These are phyloP conservation scores for Salvelinus sp. DNA, from an alignment of 2,113 vertebrate species.

Conservation along the genomic window DNA sequence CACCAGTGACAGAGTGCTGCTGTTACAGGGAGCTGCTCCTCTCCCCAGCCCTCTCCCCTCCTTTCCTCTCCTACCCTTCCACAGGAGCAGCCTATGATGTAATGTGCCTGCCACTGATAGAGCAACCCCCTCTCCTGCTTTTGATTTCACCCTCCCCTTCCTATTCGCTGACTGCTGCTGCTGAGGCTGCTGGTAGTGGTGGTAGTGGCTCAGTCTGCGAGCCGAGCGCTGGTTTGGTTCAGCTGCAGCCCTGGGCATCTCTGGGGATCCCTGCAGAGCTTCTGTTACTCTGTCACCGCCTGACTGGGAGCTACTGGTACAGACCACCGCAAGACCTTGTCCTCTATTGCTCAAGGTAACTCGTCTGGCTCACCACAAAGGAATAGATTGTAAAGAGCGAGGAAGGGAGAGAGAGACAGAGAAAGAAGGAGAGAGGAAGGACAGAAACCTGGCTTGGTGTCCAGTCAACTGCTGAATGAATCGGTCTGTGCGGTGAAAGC, in stretches of 20 bases:
- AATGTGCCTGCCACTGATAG: conserved; percentile 74
- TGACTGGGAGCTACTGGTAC: conserved; percentile 45
- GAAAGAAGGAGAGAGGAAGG: conserved; percentile 23
- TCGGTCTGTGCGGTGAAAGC: conserved; percentile 52
- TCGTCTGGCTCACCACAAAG: conserved; percentile 48
- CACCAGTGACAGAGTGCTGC: conserved; percentile 53
- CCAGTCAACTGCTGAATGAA: conserved; percentile 56
- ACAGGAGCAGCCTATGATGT: conserved; percentile 75
- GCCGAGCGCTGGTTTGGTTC: conserved; percentile 45
- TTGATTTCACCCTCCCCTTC: conserved; percentile 54
- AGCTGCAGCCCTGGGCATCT: conserved; percentile 69
- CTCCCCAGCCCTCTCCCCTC: conserved; percentile 63
- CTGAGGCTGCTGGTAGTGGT: conserved; percentile 57
- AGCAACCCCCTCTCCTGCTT: conserved; percentile 63
- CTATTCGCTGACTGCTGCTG: conserved; percentile 55
- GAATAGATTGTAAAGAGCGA: conserved; percentile 23
- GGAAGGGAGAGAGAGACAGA: conserved; percentile 17
- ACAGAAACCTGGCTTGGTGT: conserved; percentile 47
- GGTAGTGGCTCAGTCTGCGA: conserved; percentile 35
- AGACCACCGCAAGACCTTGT: conserved; percentile 44
- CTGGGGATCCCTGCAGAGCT: conserved; percentile 71
- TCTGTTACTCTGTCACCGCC: conserved; percentile 55
- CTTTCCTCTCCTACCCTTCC: conserved; percentile 60
- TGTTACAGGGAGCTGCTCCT: conserved; percentile 61
- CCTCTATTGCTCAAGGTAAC: conserved; percentile 63